Percentiles rank a stretch among this genome's conserved stretches.
phyloP scores from a whole-genome alignment of 2,797 vertebrate genomes.

The Rhincodon typus region DNA sequence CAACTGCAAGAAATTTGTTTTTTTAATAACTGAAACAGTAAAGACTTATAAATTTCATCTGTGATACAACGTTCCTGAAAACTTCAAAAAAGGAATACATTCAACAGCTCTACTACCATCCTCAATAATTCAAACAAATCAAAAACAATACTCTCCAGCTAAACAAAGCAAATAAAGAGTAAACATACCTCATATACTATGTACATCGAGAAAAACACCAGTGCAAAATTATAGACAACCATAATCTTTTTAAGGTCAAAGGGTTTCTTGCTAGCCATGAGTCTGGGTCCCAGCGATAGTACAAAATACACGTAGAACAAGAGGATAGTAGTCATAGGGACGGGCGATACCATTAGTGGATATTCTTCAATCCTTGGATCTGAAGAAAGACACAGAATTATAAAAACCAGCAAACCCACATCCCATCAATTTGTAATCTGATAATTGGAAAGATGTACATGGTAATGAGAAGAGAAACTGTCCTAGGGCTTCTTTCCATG shows the following conservation, averaged over 20 bases:
- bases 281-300: conserved; percentile 3
- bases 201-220: conserved; percentile 36
- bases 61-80: too few relatives aligned
- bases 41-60: too few relatives aligned
- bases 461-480: neutral
- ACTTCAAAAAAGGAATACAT: neutral
- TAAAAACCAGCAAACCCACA: neutral
- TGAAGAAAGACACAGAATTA: neutral
- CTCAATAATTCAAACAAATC: neutral
- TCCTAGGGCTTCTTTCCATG: neutral
- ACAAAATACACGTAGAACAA: conserved; percentile 36
- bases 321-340: conserved; percentile 27
- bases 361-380: conserved; percentile 21
- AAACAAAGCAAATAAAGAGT: neutral
- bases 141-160: neutral
- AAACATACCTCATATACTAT: conserved; percentile 32
- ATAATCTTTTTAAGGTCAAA: conserved; percentile 32
- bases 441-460: too few relatives aligned
- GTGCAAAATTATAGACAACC: conserved; percentile 35
- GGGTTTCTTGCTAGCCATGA: conserved; percentile 29
- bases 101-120: neutral
- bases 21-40: too few relatives aligned
- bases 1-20: neutral
- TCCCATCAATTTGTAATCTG: neutral
- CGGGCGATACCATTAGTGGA: conserved; percentile 8